These are phyloP conservation scores for Sisor rabdophorus DNA, from an alignment of 2,113 vertebrate species.

Conservation along the genomic window DNA sequence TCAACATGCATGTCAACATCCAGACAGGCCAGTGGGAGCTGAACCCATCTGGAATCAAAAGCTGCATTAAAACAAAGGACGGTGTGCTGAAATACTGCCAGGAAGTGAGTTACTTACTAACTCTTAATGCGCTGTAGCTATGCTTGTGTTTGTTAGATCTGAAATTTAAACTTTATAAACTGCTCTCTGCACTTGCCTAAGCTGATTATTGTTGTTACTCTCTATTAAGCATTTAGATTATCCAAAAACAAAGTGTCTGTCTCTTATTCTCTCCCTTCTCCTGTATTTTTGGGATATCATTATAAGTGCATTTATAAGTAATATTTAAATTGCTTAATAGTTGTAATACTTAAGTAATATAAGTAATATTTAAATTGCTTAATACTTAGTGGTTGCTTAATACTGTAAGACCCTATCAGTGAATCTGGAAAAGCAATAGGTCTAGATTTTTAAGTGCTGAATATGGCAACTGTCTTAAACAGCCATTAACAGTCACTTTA, in stretches of 20 bases:
- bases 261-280: no score
- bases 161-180: background rate
- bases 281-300: no score
- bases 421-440: background rate
- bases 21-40: constrained; percentile 97
- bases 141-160: background rate
- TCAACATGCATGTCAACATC: constrained; percentile 97
- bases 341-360: no score
- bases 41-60: constrained; percentile 83
- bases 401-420: background rate
- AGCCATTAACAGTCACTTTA: background rate
- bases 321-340: no score
- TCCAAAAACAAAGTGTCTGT: no score
- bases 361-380: no score
- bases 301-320: no score
- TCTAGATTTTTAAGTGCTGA: no score
- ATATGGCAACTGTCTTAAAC: background rate
- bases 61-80: constrained; percentile 85
- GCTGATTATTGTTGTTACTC: background rate
- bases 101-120: constrained; percentile 76
- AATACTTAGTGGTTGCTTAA: no score
- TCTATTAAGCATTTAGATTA: no score
- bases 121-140: background rate
- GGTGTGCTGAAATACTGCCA: constrained; percentile 93
- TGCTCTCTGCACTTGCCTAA: background rate